Base-by-base conservation (phyloP, 2,797 vertebrate genomes). In the Austrolebias charrua region DNA sequence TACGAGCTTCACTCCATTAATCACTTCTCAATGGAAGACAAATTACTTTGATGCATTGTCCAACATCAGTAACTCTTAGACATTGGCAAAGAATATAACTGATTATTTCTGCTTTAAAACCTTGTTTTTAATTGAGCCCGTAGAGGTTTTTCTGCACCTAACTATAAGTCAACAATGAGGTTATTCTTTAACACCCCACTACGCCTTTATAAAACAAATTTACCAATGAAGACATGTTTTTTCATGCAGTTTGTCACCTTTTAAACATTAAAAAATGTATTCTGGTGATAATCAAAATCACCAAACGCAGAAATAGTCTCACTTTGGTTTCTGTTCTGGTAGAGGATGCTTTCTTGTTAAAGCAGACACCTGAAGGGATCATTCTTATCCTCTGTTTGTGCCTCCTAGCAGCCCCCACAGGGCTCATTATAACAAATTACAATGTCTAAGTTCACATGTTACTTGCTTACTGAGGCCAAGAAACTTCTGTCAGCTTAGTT, bases 241-340 rank as follows among this genome's bases (percentile, higher is more conserved):
- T n/a, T 35, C 4, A 31, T 46, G 35, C 48, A 60, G 18, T 46
- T 42, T 55, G 1, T 31, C 60, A 11, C 40, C 33, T 69, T 59
- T 69, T 45, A 12, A 45, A 12, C n/a, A 33, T 63, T 3, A 60
- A n/a, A 56, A 35, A 54, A 6, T 44, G 29, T 31, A n/a, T 31
- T 60, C 16, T 49, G 6, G 35, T 60, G 46, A 67, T 49, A 46
- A 66, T 46, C 20, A 24, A 52, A 77, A 66, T 8, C 19, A 18
- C 10, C 1, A 46, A 52, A 24, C 29, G 6, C n/a, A 48, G 33
- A 29, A 16, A 16, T 50, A 46, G n/a, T 47, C 55, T 19, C 18
- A 57, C 44, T 43, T 58, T 28, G 14, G 11, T 54, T n/a, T 35
- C 12, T 42, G 40, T 18, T 29, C 9, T 55, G 9, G 15, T 10